phyloP scores from a whole-genome alignment of 2,888 invertebrate species.

The Spialia ferax region DNA sequence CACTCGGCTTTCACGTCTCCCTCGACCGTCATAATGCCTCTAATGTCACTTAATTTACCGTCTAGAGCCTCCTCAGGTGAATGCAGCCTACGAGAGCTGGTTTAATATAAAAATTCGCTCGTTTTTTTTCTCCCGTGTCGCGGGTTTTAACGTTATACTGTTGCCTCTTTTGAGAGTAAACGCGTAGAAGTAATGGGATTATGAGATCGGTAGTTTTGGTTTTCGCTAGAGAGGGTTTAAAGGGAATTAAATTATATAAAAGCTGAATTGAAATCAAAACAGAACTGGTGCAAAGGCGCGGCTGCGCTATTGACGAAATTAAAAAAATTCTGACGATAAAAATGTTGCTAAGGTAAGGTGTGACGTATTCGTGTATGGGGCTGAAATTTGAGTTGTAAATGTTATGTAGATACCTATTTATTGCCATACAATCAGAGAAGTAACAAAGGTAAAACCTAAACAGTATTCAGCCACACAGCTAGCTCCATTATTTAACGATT shows the following conservation, averaged over 20 bases:
- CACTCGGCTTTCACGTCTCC: constrained; percentile 79
- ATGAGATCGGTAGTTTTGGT: constrained; percentile 72
- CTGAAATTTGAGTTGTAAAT: not conserved
- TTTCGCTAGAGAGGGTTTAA: constrained; percentile 58
- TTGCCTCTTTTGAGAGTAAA: constrained; percentile 81
- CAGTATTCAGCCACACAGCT: too few relatives aligned
- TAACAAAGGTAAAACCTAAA: too few relatives aligned
- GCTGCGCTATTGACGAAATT: constrained; percentile 38
- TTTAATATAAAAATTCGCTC: constrained; percentile 82
- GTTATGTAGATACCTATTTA: too few relatives aligned
- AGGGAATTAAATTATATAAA: constrained; percentile 66
- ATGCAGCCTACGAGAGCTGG: constrained; percentile 76
- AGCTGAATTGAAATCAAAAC: constrained; percentile 56
- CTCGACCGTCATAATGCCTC: constrained; percentile 78
- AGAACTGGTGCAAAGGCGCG: constrained; percentile 39
- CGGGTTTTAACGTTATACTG: constrained; percentile 76
- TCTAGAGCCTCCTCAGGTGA: constrained; percentile 83
- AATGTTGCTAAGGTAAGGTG: constrained; percentile 33
- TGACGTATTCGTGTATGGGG: not conserved
- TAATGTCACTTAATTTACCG: constrained; percentile 86
- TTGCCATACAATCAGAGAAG: too few relatives aligned
- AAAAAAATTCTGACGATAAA: constrained; percentile 31
- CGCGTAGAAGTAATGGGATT: constrained; percentile 80
- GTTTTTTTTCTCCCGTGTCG: constrained; percentile 67
- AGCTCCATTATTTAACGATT: too few relatives aligned